Percentiles rank a stretch among this genome's conserved stretches.
phyloP scores from a whole-genome alignment of 1,140 invertebrate species.

The Drosophila bifasciata region DNA sequence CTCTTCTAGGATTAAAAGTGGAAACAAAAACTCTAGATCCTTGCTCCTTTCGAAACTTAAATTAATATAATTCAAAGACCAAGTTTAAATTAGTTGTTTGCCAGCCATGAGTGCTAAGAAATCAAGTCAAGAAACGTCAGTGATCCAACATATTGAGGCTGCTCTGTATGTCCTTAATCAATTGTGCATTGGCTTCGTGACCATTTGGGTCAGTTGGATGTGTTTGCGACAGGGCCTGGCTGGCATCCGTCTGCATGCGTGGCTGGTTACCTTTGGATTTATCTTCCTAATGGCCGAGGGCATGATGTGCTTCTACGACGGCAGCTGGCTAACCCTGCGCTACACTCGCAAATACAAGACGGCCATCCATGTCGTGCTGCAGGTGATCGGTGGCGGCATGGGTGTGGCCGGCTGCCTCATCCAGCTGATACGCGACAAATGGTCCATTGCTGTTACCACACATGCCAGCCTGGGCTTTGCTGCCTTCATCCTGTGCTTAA shows the following conservation, averaged over 20 bases:
- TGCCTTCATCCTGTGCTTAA: conserved; percentile 64
- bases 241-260: conserved; percentile 68
- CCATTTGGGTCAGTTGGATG: conserved; percentile 78
- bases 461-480: conserved; percentile 67
- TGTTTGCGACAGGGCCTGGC: conserved; percentile 56
- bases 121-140: conserved; percentile 19
- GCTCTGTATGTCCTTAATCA: conserved; percentile 69
- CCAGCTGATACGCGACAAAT: conserved; percentile 62
- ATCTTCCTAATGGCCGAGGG: conserved; percentile 72
- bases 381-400: conserved; percentile 67
- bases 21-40: too few species aligned
- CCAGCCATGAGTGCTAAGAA: conserved; percentile 25
- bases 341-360: conserved; percentile 63
- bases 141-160: conserved; percentile 58
- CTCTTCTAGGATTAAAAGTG: not conserved
- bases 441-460: conserved; percentile 49
- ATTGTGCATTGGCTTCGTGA: conserved; percentile 76
- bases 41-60: not conserved
- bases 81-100: not conserved
- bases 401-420: conserved; percentile 68
- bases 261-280: conserved; percentile 73
- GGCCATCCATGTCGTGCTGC: conserved; percentile 59
- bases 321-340: conserved; percentile 58
- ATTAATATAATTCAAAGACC: not conserved
- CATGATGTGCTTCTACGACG: conserved; percentile 74